Percentiles rank a stretch among this genome's conserved stretches.
Evolutionary conservation across 1,140 invertebrate genomes (phyloP).

Genomic region (Schmidtea mediterranea): DNA sequence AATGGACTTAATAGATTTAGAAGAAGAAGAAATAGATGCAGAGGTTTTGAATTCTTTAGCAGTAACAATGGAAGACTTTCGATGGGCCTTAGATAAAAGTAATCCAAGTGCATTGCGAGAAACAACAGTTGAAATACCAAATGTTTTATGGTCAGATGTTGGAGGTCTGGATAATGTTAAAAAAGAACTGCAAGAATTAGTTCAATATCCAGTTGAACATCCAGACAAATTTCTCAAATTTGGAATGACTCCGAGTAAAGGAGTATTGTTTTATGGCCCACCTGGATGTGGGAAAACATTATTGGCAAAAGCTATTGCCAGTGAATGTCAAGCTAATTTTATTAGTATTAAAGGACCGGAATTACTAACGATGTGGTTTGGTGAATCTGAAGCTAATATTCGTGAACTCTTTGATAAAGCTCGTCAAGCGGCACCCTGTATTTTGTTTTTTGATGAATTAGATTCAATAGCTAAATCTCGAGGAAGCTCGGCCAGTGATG

Average conservation of each 20-base stretch:
- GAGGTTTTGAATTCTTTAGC: slow-evolving; percentile 84
- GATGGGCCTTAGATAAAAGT: slow-evolving; percentile 89
- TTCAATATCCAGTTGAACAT: slow-evolving; percentile 94
- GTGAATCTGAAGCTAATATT: slow-evolving; percentile 97
- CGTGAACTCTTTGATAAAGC: slow-evolving; percentile 98
- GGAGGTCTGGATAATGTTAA: slow-evolving; percentile 87
- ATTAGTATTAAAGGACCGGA: slow-evolving; percentile 98
- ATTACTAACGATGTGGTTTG: slow-evolving; percentile 98
- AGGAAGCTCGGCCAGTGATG: slow-evolving; percentile 91
- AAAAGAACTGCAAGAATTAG: slow-evolving; percentile 79
- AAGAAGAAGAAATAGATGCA: slow-evolving; percentile 95
- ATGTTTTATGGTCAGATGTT: slow-evolving; percentile 84
- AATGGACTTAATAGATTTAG: slow-evolving; percentile 97
- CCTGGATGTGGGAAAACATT: slow-evolving; percentile 91
- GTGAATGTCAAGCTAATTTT: slow-evolving; percentile 99
- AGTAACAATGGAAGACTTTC: slow-evolving; percentile 76
- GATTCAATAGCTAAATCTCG: slow-evolving; percentile 94
- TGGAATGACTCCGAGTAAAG: slow-evolving; percentile 94
- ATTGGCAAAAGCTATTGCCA: slow-evolving; percentile 92
- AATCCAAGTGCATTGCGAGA: slow-evolving; percentile 86
- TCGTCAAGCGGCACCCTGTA: slow-evolving; percentile 89
- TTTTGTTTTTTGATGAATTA: slow-evolving; percentile 95
- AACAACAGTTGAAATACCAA: slow-evolving; percentile 91
- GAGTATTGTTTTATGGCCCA: slow-evolving; percentile 91
- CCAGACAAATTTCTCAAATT: slow-evolving; percentile 99